A percentile compares a stretch with the other conserved stretches of the same genome.
Conservation (phyloP, 2,797 vertebrate species). For the Hirundo rustica region DNA sequence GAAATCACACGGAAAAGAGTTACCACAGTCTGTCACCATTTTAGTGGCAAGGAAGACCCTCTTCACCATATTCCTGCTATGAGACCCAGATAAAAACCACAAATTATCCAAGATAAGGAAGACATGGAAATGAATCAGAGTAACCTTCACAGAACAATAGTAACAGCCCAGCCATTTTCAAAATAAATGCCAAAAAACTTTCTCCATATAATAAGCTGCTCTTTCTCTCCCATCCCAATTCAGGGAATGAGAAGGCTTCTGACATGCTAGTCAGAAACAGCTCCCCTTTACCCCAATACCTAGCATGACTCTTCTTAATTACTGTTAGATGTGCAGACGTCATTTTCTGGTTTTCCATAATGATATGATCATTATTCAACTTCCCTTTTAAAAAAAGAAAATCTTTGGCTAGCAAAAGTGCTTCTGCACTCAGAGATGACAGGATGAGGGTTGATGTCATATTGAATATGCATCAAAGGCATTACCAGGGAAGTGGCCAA, state of each 20-base stretch:
- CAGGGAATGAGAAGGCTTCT: background rate
- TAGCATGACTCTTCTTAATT: background rate
- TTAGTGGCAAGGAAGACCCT: background rate
- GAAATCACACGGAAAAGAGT: background rate
- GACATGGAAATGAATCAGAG: background rate
- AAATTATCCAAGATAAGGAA: background rate
- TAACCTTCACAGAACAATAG: background rate
- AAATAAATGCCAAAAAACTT: background rate
- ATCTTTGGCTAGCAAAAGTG: background rate
- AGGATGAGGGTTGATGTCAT: background rate
- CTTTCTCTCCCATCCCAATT: background rate
- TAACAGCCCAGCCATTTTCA: background rate
- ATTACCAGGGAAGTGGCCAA: background rate
- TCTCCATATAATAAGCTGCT: background rate
- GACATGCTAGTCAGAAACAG: background rate
- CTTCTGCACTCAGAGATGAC: background rate
- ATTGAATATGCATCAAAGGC: background rate
- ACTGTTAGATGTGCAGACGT: background rate
- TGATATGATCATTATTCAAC: background rate
- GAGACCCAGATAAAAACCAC: background rate
- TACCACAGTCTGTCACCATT: background rate
- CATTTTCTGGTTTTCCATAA: background rate
- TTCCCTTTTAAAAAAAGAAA: background rate
- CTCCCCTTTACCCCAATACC: background rate
- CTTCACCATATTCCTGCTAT: background rate